Base-by-base conservation (phyloP, 2,797 vertebrate species). In the Triplophysa bombifrons region DNA sequence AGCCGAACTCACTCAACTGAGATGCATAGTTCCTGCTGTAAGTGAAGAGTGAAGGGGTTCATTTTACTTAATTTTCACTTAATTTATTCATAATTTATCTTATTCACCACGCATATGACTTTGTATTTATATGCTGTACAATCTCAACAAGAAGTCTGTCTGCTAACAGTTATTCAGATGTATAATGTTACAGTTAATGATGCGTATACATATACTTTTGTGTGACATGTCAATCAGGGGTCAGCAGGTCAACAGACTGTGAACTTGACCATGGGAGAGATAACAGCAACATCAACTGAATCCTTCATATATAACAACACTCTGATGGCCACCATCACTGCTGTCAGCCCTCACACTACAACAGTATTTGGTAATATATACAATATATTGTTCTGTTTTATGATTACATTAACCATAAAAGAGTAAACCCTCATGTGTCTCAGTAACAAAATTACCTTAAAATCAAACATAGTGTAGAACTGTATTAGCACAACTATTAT, bases 21-120 rank as follows among this genome's bases (percentile, higher is more conserved):
- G 30, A 27, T 97, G 95, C 89, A 91, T 82, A 69, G 94, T 93
- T 4, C 93, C 93, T 25, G 86, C 89, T 51, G 96, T 96, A 89
- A 93, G 94, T 82, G 1, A 51, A 80, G 5, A 2, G 7, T 82
- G 1, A 51, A 80, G 3, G 7, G 19, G 38, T 17, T 27, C 1
- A 12, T 64, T 53, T 53, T 1, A 19, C 17, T 64, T 64, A 1
- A 38, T 38, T 38, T 38, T 38, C 7, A 6, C 7, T 38, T 0
- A 38, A 6, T n/a, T n/a, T n/a, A 38, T 38, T 38, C 34, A 38
- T 38, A 7, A 38, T 1, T 38, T 38, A 38, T 38, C 25, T 38
- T 6, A 38, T 38, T 38, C 7, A 38, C 5, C 34, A 38, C 34
- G 6, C 34, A 38, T 8, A 38, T 38, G 34, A 38, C 34, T 38